Evolutionary conservation across 2,113 vertebrate genomes (phyloP), one percentile per base, ranked within the genome.

Genomic region (Mesoclemmys tuberculata): DNA sequence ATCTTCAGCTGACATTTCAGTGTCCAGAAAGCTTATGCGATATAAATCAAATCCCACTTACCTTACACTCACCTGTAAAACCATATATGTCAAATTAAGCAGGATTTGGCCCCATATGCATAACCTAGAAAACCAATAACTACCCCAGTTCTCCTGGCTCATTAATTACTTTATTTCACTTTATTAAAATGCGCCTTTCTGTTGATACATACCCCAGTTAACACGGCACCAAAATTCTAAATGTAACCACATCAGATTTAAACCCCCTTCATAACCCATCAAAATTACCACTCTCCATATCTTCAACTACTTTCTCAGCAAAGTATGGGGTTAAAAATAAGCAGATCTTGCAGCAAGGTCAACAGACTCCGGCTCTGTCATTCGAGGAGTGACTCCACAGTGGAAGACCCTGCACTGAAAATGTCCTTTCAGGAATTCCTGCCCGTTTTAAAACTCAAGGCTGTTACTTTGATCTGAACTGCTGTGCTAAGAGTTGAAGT

Each of bases 21-120:
- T 49, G 71, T 85, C 64, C 78, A 80, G 92, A 83, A 64, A 89
- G 93, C 54, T 95, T 94, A 64, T 93, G 90, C 79, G 82, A 77
- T 46, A 51, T 48, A 54, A 4, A 31, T 92, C 95, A 94, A 80
- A 89, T 51, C 87, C 94, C 61, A 71, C 93, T 90, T 80, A 87
- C 88, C 90, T 81, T 93, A 51, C 80, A 91, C 41, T 93, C 93
- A 79, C 61, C 44, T 95, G 52, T 24, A 54, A 94, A 55, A n/a
- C 77, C 81, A 48, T 44, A 89, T 64, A 27, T 83, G 96, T 87
- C 92, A 85, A 27, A 80, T 88, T 9, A 91, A 49, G 80, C 1
- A 2, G 79, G 83, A 87, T 88, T 78, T 82, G 41, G 12, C 56
- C 87, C 75, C 64, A 54, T 1, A 18, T 35, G n/a, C 58, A 41